Conservation (phyloP, 2,797 vertebrate genomes). For the Sebastes diploproa region DNA sequence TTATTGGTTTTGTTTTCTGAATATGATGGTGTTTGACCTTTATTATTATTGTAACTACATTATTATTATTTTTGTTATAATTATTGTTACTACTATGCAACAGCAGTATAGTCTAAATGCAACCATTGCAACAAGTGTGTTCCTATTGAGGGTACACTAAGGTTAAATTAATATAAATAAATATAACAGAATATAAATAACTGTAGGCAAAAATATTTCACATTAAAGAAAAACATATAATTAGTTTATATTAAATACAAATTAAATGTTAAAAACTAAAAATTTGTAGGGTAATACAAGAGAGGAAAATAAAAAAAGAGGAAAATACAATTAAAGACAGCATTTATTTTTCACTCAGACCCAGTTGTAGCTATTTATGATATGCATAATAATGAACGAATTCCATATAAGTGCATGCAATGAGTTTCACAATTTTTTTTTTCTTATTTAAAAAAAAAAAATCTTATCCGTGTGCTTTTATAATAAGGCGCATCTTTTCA, state of each 20-base stretch:
- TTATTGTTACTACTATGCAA: conserved; percentile 16
- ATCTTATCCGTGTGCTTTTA: conserved; percentile 1
- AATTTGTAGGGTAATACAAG: neutral
- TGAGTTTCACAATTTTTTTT: neutral
- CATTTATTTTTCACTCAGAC: neutral
- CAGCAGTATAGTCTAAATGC: neutral
- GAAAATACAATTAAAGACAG: neutral
- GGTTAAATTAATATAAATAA: neutral
- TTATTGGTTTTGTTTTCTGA: conserved; percentile 90
- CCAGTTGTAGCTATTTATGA: neutral
- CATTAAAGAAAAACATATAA: neutral
- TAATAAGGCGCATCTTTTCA: conserved; percentile 33
- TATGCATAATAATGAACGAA: neutral
- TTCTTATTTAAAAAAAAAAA: neutral
- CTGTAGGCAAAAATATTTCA: neutral
- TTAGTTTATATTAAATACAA: neutral
- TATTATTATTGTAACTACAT: conserved; percentile 57
- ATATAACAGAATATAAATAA: neutral
- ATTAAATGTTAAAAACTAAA: neutral
- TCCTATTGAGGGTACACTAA: neutral
- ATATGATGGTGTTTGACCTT: conserved; percentile 44
- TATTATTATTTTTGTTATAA: conserved; percentile 45
- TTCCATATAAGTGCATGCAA: neutral
- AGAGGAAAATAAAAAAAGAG: neutral
- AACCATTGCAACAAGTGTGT: neutral